phyloP scores from a whole-genome alignment of 2,797 vertebrate genomes.

The Hephaestus fuliginosus region DNA sequence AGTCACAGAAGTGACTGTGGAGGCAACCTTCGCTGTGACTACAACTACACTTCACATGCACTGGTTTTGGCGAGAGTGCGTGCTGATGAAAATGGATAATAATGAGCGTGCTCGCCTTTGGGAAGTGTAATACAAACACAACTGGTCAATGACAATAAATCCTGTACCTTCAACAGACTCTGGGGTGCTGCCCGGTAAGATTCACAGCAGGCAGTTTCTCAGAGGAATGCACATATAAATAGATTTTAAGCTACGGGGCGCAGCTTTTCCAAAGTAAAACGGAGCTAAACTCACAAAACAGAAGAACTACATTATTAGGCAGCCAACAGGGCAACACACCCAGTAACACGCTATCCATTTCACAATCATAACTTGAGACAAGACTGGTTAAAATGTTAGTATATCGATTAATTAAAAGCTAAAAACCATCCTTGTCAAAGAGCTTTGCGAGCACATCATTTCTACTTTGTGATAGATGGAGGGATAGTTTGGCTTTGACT shows the following conservation, averaged over 20 bases:
- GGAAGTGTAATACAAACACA: constrained; percentile 53
- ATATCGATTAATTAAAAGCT: constrained; percentile 44
- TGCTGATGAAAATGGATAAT: constrained; percentile 34
- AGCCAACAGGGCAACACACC: constrained; percentile 63
- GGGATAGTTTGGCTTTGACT: constrained; percentile 14
- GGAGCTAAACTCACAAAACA: constrained; percentile 44
- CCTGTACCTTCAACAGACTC: constrained; percentile 73
- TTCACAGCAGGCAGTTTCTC: constrained; percentile 70
- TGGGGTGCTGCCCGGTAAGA: constrained; percentile 53
- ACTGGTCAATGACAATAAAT: constrained; percentile 55
- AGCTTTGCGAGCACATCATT: constrained; percentile 22
- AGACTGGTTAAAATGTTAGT: constrained; percentile 57
- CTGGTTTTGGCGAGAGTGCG: constrained; percentile 51
- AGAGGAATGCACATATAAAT: constrained; percentile 75
- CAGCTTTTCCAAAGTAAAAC: constrained; percentile 40
- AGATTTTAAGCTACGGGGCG: constrained; percentile 40
- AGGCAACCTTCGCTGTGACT: constrained; percentile 29
- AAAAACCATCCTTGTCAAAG: constrained; percentile 29
- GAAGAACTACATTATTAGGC: constrained; percentile 43
- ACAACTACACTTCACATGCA: constrained; percentile 64
- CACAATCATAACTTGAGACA: constrained; percentile 55
- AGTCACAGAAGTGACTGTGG: constrained; percentile 35
- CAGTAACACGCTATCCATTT: constrained; percentile 61
- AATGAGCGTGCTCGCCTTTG: constrained; percentile 34
- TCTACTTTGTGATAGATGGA: constrained; percentile 36